Conservation (phyloP, 2,113 vertebrate genomes). For the Osmerus mordax region DNA sequence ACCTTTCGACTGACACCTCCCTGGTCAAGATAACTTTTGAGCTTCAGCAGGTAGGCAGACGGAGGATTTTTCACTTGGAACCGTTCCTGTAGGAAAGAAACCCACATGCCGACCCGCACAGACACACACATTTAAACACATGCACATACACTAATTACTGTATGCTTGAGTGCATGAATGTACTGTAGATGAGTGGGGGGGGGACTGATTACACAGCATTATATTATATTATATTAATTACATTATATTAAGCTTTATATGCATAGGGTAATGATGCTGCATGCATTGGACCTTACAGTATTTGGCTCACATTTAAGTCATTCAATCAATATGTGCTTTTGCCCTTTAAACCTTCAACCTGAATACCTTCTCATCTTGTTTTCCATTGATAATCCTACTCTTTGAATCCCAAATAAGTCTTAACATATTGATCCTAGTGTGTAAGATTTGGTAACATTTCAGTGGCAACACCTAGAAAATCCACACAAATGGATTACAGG, state of each 20-base stretch:
- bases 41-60: constrained; percentile 85
- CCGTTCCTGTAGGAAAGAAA: constrained; percentile 74
- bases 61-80: constrained; percentile 95
- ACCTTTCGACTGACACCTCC: constrained; percentile 86
- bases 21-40: constrained; percentile 82
- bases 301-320: not conserved
- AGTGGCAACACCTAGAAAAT: too few relatives aligned
- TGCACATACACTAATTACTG: constrained; percentile 5
- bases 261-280: not conserved
- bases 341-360: too few relatives aligned
- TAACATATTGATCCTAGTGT: too few relatives aligned
- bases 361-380: too few relatives aligned
- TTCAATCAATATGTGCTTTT: too few relatives aligned
- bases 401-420: too few relatives aligned
- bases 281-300: not conserved
- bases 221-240: too few relatives aligned
- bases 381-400: too few relatives aligned
- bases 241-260: too few relatives aligned
- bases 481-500: too few relatives aligned
- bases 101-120: constrained; percentile 15
- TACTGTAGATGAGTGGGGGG: not conserved
- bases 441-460: too few relatives aligned
- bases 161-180: constrained; percentile 24
- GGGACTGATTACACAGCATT: constrained; percentile 33
- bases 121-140: not conserved